Base-by-base conservation (phyloP, 2,113 vertebrate species). In the Xenotilapia caudafasciata region DNA sequence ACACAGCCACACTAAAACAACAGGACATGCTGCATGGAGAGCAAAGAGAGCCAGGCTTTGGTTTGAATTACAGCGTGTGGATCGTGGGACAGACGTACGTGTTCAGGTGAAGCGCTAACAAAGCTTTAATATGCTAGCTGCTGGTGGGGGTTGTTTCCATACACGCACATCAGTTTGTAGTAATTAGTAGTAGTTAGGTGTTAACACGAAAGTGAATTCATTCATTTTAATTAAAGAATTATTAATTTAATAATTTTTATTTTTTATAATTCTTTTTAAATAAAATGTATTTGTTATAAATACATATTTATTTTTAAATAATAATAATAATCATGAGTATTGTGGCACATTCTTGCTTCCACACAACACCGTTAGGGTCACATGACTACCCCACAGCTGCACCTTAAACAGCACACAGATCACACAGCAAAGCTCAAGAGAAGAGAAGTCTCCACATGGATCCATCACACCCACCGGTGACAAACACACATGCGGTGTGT, bases 401-500 rank as follows among this genome's bases (percentile, higher is more conserved):
- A 62, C 49, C 28, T 53, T 28, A 42, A 45, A 81, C 21, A 21
- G 17, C 38, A 84, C 54, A 90, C 75, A 87, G 14, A n/a, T 7
- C 68, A 83, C 84, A 89, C 84, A 82, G 80, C 53, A 62, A 56
- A 2, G 81, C 65, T 54, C 26, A 81, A 51, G 21, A 91, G 77
- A 89, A 75, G 42, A 88, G 14, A 88, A 86, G 75, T 17, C 0
- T 88, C 65, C 82, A 83, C 53, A 89, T 56, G 81, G 79, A 82
- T 60, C 86, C 83, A 35, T 89, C 81, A 85, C 92, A 96, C 96
- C 92, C 95, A 96, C 95, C 93, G 85, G 91, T 88, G 85, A 89
- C 82, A 92, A 42, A 86, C 89, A 94, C 90, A 91, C 90, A 84
- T 51, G 62, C 86, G 86, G 85, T 56, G 28, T 47, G 75, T 47